These are phyloP conservation scores for Pseudoips prasinana DNA, from an alignment of 2,888 invertebrate species.

Conservation along the genomic window DNA sequence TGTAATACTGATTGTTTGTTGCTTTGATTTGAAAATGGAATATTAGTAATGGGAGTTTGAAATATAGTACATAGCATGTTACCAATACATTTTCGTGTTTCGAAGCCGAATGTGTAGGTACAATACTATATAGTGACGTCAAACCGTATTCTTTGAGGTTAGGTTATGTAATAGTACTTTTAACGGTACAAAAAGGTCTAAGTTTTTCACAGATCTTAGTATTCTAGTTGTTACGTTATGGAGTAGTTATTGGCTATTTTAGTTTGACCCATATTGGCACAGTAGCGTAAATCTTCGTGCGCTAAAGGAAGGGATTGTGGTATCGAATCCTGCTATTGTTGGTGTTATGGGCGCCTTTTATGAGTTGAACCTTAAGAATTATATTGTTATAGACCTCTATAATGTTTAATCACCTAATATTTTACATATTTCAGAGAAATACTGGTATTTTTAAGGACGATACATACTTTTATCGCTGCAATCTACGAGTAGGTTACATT, in stretches of 20 bases:
- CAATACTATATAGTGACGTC: slow-evolving; percentile 43
- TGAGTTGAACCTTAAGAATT: no score
- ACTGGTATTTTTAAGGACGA: no score
- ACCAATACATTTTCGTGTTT: slow-evolving; percentile 28
- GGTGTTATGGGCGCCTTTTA: no score
- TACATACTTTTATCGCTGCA: no score
- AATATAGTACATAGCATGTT: slow-evolving; percentile 23
- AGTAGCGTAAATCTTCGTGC: slow-evolving; percentile 7
- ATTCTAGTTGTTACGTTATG: slow-evolving; percentile 9
- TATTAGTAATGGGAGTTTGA: no score
- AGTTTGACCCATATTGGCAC: slow-evolving; percentile 5
- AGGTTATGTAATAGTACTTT: slow-evolving; percentile 70
- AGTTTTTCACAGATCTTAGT: slow-evolving; percentile 24
- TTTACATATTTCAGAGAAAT: no score
- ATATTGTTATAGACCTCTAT: no score
- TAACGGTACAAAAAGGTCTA: slow-evolving; percentile 29
- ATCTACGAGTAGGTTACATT: no score
- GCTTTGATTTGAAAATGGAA: no score
- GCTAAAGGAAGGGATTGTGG: slow-evolving; percentile 2
- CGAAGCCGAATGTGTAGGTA: slow-evolving; percentile 18
- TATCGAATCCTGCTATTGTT: slow-evolving; percentile 1
- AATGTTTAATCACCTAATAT: no score
- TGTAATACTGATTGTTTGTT: no score
- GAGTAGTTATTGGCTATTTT: slow-evolving; percentile 10
- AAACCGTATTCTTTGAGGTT: slow-evolving; percentile 54